Evolutionary conservation across 2,888 invertebrate genomes (phyloP), one percentile per base, ranked within the genome.

Genomic region (Balanococcus diminutus): DNA sequence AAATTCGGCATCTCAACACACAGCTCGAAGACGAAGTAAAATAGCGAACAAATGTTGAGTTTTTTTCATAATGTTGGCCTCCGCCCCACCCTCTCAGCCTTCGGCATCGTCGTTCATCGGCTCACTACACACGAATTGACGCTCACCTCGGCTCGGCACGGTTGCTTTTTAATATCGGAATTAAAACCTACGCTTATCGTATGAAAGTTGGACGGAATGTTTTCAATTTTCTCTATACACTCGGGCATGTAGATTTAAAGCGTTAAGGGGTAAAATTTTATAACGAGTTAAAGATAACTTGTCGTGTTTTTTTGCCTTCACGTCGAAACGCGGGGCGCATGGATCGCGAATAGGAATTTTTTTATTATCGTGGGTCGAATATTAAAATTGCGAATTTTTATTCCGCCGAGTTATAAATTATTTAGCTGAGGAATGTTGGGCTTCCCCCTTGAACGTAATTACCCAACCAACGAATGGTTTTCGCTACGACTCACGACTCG

Each of bases 341-440:
- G 61, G 22, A 61, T 61, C 8, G 61, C 22, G 61, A 61, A 22
- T 22, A 22, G 61, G 72, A 67, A 72, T 72, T 72, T 72, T 72
- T 72, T 56, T 56, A 56, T 56, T 32, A 32, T 72, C 72, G 31
- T n/a, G 25, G 72, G n/a, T 72, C 72, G 72, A 72, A 72, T 72
- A 72, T 72, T 72, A 31, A 72, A 72, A 72, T 72, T 72, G 72
- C 3, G n/a, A 72, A 32, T 72, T 72, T 72, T 72, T 72, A 72
- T 28, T 32, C 6, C 72, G 16, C n/a, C 4, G 0, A n/a, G 72
- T 72, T 72, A 72, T 72, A 31, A 72, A 72, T 72, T 72, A 72
- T 32, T 61, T 11, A 19, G 25, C 61, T 61, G 61, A n/a, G n/a
- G 31, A 72, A 28, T 72, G 72, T 32, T 16, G 8, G 16, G 28